Percentiles rank a stretch among this genome's conserved stretches.
phyloP scores from a whole-genome alignment of 2,888 invertebrate genomes.

The Chelonus formosanus region DNA sequence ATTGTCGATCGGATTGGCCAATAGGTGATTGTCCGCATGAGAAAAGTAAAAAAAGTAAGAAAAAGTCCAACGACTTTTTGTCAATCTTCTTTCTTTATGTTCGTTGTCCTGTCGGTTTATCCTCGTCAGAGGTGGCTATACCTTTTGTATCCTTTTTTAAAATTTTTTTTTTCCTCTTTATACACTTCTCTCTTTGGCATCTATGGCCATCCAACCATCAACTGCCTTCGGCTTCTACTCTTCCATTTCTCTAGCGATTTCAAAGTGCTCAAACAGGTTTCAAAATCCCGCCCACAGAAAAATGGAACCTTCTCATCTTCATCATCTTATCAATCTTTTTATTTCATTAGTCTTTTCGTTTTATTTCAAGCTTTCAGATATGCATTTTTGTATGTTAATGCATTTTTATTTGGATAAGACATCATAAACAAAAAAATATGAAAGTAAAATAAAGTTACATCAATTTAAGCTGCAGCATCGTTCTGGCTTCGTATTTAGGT shows the following conservation, averaged over 20 bases:
- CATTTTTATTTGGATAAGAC: neutral
- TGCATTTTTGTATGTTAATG: neutral
- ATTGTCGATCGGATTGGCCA: conserved; percentile 32
- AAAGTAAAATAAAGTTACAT: conserved; percentile 46
- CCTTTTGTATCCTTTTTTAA: conserved; percentile 15
- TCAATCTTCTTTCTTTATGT: conserved; percentile 49
- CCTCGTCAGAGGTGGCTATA: conserved; percentile 26
- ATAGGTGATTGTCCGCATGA: conserved; percentile 23
- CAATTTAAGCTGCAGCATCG: conserved; percentile 63
- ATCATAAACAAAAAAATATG: conserved; percentile 27
- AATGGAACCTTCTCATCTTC: conserved; percentile 46
- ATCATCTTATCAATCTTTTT: conserved; percentile 11
- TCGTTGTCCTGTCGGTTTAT: conserved; percentile 39
- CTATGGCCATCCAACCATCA: conserved; percentile 32
- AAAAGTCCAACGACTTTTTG: conserved; percentile 60
- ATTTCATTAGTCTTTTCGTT: neutral
- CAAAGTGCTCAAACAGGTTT: conserved; percentile 64
- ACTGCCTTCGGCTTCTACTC: conserved; percentile 49
- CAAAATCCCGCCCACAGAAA: conserved; percentile 64
- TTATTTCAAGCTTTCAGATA: conserved; percentile 21
- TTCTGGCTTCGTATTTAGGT: conserved; percentile 64
- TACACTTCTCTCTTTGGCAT: conserved; percentile 13
- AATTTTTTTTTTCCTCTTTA: conserved; percentile 18
- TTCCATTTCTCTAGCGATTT: conserved; percentile 58
- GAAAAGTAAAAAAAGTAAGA: conserved; percentile 33